phyloP scores from a whole-genome alignment of 2,797 vertebrate genomes.

The Odontamblyopus lacepedii region DNA sequence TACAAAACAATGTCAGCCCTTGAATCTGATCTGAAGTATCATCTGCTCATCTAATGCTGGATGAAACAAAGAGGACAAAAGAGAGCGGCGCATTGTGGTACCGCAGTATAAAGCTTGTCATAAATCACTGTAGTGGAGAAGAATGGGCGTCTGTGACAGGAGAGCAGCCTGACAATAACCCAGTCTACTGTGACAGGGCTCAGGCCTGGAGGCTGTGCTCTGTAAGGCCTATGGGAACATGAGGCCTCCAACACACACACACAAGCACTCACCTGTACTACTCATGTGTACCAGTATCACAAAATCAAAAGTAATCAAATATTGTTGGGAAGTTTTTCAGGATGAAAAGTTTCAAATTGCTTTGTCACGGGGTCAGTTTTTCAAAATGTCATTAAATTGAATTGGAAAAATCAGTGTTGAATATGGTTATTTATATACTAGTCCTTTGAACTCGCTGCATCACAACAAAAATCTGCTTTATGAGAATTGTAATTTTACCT shows the following conservation, averaged over 20 bases:
- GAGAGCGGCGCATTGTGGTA: conserved; percentile 68
- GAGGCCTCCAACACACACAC: conserved; percentile 9
- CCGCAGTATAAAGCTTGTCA: conserved; percentile 80
- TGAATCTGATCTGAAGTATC: conserved; percentile 35
- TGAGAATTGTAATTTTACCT: too few relatives aligned
- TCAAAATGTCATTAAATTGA: not conserved
- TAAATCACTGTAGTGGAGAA: conserved; percentile 68
- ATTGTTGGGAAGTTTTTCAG: too few relatives aligned
- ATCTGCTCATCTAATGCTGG: conserved; percentile 64
- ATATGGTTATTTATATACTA: not conserved
- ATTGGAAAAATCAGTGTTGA: not conserved
- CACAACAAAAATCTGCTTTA: not conserved
- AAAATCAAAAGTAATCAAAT: too few relatives aligned
- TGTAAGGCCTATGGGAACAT: conserved; percentile 4
- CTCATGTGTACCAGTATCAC: too few relatives aligned
- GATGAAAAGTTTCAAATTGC: too few relatives aligned
- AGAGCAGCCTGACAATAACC: conserved; percentile 51
- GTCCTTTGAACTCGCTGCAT: not conserved
- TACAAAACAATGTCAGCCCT: conserved; percentile 33
- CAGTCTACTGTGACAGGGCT: conserved; percentile 50
- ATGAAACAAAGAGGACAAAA: conserved; percentile 51
- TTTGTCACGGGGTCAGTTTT: not conserved
- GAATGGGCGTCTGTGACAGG: conserved; percentile 77
- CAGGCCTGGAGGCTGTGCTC: conserved; percentile 22
- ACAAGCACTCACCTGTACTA: not conserved